phyloP scores from a whole-genome alignment of 2,888 invertebrate species.

The Orthosia cruda region DNA sequence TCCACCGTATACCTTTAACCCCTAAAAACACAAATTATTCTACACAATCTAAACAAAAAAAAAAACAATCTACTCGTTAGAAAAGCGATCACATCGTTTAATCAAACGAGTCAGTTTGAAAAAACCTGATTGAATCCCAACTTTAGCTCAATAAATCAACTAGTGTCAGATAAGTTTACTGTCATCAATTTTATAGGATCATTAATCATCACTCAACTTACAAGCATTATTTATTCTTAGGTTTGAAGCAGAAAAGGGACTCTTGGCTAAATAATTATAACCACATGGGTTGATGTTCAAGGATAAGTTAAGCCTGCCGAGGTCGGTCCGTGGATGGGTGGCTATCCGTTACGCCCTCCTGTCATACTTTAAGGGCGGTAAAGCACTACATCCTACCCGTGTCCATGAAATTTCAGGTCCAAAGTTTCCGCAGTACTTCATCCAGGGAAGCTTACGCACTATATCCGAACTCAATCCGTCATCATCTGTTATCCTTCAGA shows the following conservation, averaged over 20 bases:
- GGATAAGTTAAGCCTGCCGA: not conserved
- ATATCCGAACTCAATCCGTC: too few relatives aligned
- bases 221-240: slow-evolving; percentile 61
- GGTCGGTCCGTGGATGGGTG: not conserved
- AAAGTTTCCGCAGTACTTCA: too few relatives aligned
- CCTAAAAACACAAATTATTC: slow-evolving; percentile 29
- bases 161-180: slow-evolving; percentile 71
- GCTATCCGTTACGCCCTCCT: not conserved
- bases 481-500: too few relatives aligned
- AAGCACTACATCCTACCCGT: too few relatives aligned
- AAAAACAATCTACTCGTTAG: slow-evolving; percentile 49
- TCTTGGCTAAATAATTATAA: not conserved
- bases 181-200: slow-evolving; percentile 69
- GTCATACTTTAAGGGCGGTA: not conserved
- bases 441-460: too few relatives aligned
- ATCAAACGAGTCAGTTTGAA: slow-evolving; percentile 40
- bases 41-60: slow-evolving; percentile 28
- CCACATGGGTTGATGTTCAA: not conserved
- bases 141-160: too few relatives aligned
- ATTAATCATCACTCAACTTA: slow-evolving; percentile 68
- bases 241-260: slow-evolving; percentile 63
- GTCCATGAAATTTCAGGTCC: too few relatives aligned
- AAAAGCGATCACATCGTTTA: slow-evolving; percentile 52
- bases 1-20: slow-evolving; percentile 49
- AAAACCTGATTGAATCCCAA: too few relatives aligned